These are phyloP conservation scores for Mythimna loreyi DNA, from an alignment of 2,888 invertebrate species.

Conservation along the genomic window DNA sequence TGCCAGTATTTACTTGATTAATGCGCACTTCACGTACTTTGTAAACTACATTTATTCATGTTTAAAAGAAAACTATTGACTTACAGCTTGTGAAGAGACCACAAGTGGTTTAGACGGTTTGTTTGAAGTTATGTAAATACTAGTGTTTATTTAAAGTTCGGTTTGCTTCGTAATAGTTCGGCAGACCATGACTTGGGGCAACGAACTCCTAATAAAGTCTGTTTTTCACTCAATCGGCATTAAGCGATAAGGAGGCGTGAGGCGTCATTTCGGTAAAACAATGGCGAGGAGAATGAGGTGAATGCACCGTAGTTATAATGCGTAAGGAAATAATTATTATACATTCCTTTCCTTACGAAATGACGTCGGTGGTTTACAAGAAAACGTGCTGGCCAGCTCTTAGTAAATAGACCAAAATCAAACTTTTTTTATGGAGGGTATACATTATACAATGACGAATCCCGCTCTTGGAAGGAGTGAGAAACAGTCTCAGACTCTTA, in stretches of 20 bases:
- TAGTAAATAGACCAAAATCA: too few relatives aligned
- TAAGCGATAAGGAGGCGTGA: conserved; percentile 45
- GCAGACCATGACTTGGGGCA: conserved; percentile 56
- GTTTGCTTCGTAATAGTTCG: conserved; percentile 25
- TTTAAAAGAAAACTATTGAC: conserved; percentile 35
- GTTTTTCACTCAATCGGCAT: conserved; percentile 52
- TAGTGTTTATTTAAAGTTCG: conserved; percentile 44
- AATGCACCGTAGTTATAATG: conserved; percentile 32
- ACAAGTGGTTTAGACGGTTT: conserved; percentile 42
- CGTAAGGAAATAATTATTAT: not conserved
- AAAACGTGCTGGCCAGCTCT: too few relatives aligned
- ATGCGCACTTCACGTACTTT: conserved; percentile 17
- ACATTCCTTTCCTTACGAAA: not conserved
- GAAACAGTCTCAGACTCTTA: too few relatives aligned
- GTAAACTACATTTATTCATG: conserved; percentile 26
- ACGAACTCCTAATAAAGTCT: conserved; percentile 51
- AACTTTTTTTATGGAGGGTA: too few relatives aligned
- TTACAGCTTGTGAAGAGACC: conserved; percentile 23
- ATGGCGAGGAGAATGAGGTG: conserved; percentile 48
- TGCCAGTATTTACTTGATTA: conserved; percentile 36
- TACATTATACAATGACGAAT: too few relatives aligned
- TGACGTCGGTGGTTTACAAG: too few relatives aligned
- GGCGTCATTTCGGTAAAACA: conserved; percentile 56
- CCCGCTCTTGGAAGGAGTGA: too few relatives aligned
- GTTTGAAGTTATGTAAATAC: conserved; percentile 55